Evolutionary conservation across 2,797 vertebrate species (phyloP).

Genomic region (Pseudocheirus occidentalis): DNA sequence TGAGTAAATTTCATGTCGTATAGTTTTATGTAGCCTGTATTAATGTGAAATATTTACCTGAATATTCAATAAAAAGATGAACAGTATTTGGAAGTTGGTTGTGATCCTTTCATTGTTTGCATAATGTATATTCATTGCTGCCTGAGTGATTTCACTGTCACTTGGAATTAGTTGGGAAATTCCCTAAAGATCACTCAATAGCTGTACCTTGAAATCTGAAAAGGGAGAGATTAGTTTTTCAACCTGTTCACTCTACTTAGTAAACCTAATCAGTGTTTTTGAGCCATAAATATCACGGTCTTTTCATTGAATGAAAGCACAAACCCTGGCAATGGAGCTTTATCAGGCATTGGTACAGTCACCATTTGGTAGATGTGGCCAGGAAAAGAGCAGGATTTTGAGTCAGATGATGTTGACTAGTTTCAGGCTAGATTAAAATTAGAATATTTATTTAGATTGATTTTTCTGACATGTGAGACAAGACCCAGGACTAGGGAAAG

Average conservation of each 20-base stretch:
- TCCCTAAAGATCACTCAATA: slow-evolving; percentile 46
- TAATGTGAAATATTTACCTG: slow-evolving; percentile 99
- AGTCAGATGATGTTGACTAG: slow-evolving; percentile 50
- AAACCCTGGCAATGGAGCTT: slow-evolving; percentile 43
- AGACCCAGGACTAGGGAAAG: slow-evolving; percentile 26
- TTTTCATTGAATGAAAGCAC: slow-evolving; percentile 50
- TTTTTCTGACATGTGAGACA: slow-evolving; percentile 56
- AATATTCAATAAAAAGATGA: slow-evolving; percentile 99
- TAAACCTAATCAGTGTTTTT: not conserved
- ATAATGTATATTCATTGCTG: not conserved
- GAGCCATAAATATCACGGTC: not conserved
- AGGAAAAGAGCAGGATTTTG: slow-evolving; percentile 45
- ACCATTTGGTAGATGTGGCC: slow-evolving; percentile 44
- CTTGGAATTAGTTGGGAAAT: slow-evolving; percentile 44
- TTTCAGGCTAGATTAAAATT: slow-evolving; percentile 35
- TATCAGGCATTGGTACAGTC: slow-evolving; percentile 49
- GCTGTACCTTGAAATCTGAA: slow-evolving; percentile 42
- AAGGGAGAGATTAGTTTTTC: not conserved
- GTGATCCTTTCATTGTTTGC: slow-evolving; percentile 81
- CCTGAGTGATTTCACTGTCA: slow-evolving; percentile 56
- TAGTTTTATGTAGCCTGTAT: slow-evolving; percentile 99
- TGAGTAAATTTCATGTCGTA: slow-evolving; percentile 99
- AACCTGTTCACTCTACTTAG: not conserved
- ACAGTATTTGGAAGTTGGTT: slow-evolving; percentile 86
- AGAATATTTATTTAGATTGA: slow-evolving; percentile 41